A percentile compares a stretch with the other conserved stretches of the same genome.
These are phyloP conservation scores for Drosophila fuyamai DNA, from an alignment of 1,140 invertebrate genomes.

Conservation along the genomic window DNA sequence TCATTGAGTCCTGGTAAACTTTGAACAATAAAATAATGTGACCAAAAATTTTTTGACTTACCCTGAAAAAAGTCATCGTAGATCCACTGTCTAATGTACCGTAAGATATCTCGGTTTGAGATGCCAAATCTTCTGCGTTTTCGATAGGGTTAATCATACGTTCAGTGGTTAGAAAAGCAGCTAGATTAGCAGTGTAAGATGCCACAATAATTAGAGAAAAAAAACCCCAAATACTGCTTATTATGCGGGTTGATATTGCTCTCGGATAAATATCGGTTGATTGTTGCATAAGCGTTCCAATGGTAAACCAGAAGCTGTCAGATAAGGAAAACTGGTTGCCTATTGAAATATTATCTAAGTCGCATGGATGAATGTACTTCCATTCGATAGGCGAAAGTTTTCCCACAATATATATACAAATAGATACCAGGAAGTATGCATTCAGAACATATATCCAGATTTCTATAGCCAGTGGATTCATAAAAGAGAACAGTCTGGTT, in stretches of 20 bases:
- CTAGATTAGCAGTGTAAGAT: constrained; percentile 97
- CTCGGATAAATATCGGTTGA: constrained; percentile 94
- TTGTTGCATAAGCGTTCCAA: constrained; percentile 96
- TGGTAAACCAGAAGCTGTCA: constrained; percentile 91
- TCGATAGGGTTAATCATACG: constrained; percentile 94
- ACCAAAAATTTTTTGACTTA: constrained; percentile 87
- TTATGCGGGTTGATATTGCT: constrained; percentile 96
- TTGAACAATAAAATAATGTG: constrained; percentile 85
- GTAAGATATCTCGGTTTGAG: constrained; percentile 91
- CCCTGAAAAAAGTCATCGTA: constrained; percentile 90
- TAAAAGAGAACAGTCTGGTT: constrained; percentile 96
- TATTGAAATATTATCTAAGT: constrained; percentile 91
- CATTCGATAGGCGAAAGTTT: constrained; percentile 98
- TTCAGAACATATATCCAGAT: constrained; percentile 98
- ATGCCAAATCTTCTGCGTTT: constrained; percentile 93
- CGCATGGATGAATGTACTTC: constrained; percentile 93
- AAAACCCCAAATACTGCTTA: constrained; percentile 98
- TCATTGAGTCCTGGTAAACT: constrained; percentile 86
- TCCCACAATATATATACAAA: constrained; percentile 97
- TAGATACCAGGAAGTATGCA: constrained; percentile 94
- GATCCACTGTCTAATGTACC: constrained; percentile 91
- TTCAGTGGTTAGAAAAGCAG: constrained; percentile 96
- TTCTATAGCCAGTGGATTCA: constrained; percentile 96
- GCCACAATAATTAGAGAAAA: constrained; percentile 97
- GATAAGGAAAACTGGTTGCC: constrained; percentile 97